Evolutionary conservation across 2,888 invertebrate genomes (phyloP).

Genomic region (Eupelmus urozonus): DNA sequence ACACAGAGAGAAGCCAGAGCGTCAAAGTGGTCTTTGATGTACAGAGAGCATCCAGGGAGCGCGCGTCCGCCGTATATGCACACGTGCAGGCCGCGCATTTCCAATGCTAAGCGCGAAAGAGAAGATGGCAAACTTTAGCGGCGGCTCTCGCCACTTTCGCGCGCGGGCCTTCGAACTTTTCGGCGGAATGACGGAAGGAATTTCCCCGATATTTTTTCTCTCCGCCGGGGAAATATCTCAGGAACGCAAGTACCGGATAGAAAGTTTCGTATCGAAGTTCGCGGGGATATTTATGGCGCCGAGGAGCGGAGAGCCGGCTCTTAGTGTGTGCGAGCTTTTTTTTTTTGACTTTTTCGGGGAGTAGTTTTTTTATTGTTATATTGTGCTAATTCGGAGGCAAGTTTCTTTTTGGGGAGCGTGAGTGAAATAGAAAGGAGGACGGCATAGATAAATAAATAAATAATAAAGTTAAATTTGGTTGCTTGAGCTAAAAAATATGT

Average conservation of each 20-base stretch:
- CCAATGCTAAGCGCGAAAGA: constrained; percentile 50
- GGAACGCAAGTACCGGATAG: neutral
- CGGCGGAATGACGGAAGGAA: constrained; percentile 2
- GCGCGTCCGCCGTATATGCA: neutral
- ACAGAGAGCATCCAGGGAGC: constrained; percentile 6
- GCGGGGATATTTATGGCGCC: constrained; percentile 10
- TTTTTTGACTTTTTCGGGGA: too few relatives aligned
- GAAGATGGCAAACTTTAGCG: constrained; percentile 51
- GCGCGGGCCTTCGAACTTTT: constrained; percentile 32
- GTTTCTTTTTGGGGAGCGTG: too few relatives aligned
- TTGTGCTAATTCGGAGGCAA: too few relatives aligned
- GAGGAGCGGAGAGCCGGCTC: constrained; percentile 7
- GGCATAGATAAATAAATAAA: too few relatives aligned
- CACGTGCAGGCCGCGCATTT: constrained; percentile 46
- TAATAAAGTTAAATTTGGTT: too few relatives aligned
- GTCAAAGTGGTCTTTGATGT: constrained; percentile 49
- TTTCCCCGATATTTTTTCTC: constrained; percentile 3
- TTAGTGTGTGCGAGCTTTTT: constrained; percentile 5
- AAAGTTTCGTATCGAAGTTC: constrained; percentile 18
- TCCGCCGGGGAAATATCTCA: neutral
- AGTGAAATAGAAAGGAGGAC: too few relatives aligned
- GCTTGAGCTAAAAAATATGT: too few relatives aligned
- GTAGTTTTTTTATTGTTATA: too few relatives aligned
- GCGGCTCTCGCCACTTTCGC: neutral
- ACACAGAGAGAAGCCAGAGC: too few relatives aligned